Evolutionary conservation across 2,797 vertebrate species (phyloP), one percentile per base, ranked within the genome.

Genomic region (Parauchenoglanis ngamensis): DNA sequence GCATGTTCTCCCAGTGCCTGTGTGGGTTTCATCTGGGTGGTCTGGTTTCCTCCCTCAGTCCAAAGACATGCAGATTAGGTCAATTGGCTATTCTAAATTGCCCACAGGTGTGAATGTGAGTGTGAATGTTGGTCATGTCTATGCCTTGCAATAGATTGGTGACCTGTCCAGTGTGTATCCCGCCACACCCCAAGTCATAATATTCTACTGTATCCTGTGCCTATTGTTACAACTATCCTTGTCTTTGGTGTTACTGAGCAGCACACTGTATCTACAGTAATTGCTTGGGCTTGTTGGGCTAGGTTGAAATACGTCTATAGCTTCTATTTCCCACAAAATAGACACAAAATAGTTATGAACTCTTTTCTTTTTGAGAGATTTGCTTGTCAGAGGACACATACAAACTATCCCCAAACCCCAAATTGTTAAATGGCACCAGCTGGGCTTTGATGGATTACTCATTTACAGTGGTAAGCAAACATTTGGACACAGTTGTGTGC

Each of bases 391-490:
- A 77, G 25, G 61, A 77, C 65, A 70, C 44, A 67, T 44, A 68
- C 25, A 79, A 82, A 82, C 44, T 75, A 61, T 73, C 73, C 25
- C 44, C 84, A 88, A 72, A 85, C n/a, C 35, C 46, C 70, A 67
- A 78, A 65, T 86, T 59, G 63, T 68, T 49, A 91, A 91, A 72
- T 59, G 65, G 76, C 54, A 85, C 61, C 92, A 93, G 92, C 85
- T 94, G 92, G 59, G 19, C 80, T 89, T 88, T 91, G 87, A 93
- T 91, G 86, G 82, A 92, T 88, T 84, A 44, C 67, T 59, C 77
- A 91, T 89, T 92, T 85, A 82, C 56, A 67, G 80, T 87, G 83
- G 77, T 89, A 89, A 89, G 88, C 87, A 92, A 91, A 93, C 90
- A 91, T 91, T 90, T 90, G 81, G 88, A 75, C 35, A 61, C 85